Evolutionary conservation across 1,140 invertebrate genomes (phyloP).

Genomic region (Streblospio benedicti): DNA sequence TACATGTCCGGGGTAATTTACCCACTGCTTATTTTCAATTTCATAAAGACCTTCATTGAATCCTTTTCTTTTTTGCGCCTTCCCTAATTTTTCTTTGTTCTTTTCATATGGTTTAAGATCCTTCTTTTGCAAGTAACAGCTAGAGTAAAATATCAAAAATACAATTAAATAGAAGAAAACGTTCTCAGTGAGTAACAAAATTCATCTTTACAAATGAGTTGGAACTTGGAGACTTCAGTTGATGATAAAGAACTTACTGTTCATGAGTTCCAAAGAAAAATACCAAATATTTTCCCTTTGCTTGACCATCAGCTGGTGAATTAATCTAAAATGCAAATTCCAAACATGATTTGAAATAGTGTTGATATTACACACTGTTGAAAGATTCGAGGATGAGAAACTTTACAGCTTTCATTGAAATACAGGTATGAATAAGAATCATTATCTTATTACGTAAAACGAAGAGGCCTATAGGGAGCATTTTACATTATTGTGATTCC

Average conservation of each 20-base stretch:
- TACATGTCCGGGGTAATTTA: conserved; percentile 18
- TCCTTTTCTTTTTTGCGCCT: conserved; percentile 54
- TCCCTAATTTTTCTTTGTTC: conserved; percentile 59
- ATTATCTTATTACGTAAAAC: no score
- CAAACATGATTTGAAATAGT: no score
- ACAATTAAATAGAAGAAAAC: no score
- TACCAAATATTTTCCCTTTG: conserved; percentile 72
- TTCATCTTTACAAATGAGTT: background rate
- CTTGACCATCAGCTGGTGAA: conserved; percentile 52
- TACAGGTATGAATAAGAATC: no score
- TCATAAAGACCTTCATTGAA: conserved; percentile 63
- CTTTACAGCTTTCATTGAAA: no score
- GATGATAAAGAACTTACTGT: conserved; percentile 59
- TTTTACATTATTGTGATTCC: no score
- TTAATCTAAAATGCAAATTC: conserved; percentile 58
- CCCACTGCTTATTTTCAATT: conserved; percentile 53
- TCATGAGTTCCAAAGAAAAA: conserved; percentile 91
- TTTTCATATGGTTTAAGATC: conserved; percentile 53
- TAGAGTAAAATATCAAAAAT: conserved; percentile 43
- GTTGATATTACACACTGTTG: no score
- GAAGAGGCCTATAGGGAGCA: no score
- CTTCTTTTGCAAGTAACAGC: conserved; percentile 48
- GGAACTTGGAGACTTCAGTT: background rate
- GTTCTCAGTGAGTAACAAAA: background rate
- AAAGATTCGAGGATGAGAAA: no score